These are phyloP conservation scores for Sebastes goodei DNA, from an alignment of 2,797 vertebrate genomes.

Conservation along the genomic window DNA sequence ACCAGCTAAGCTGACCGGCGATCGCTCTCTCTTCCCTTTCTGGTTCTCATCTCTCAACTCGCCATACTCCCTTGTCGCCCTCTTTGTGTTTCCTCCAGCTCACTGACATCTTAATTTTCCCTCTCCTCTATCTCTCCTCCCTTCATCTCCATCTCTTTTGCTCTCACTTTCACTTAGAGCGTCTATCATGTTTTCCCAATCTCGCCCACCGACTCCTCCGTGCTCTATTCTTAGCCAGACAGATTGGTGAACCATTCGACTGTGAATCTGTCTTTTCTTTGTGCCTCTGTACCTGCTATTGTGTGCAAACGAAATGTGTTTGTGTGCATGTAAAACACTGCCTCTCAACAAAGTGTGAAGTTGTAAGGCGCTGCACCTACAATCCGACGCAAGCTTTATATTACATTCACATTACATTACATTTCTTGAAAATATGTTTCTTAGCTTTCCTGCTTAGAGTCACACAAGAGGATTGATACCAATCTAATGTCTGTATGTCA, in stretches of 20 bases:
- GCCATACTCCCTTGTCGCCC: constrained; percentile 5
- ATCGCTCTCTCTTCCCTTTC: constrained; percentile 21
- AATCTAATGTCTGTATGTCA: neutral
- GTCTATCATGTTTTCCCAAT: constrained; percentile 53
- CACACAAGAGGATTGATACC: neutral
- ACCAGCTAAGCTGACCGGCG: constrained; percentile 8
- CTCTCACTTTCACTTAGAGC: constrained; percentile 39
- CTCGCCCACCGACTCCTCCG: constrained; percentile 20
- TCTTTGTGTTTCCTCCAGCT: constrained; percentile 32
- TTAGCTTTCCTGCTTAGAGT: neutral
- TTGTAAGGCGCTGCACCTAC: neutral
- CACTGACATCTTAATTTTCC: constrained; percentile 41
- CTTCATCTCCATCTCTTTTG: constrained; percentile 45
- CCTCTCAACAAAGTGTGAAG: neutral
- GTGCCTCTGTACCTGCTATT: neutral
- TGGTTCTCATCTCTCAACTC: constrained; percentile 17
- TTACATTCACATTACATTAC: too few relatives aligned
- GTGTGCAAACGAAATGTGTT: neutral
- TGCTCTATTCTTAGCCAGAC: constrained; percentile 54
- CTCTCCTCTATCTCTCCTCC: constrained; percentile 29
- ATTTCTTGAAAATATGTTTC: neutral
- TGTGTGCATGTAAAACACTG: neutral
- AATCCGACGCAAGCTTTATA: neutral
- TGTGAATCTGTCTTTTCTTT: constrained; percentile 19
- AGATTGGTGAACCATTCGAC: constrained; percentile 23